Percentiles rank a stretch among this genome's conserved stretches.
Evolutionary conservation across 2,797 vertebrate species (phyloP).

Genomic region (Sebastes oblongus): DNA sequence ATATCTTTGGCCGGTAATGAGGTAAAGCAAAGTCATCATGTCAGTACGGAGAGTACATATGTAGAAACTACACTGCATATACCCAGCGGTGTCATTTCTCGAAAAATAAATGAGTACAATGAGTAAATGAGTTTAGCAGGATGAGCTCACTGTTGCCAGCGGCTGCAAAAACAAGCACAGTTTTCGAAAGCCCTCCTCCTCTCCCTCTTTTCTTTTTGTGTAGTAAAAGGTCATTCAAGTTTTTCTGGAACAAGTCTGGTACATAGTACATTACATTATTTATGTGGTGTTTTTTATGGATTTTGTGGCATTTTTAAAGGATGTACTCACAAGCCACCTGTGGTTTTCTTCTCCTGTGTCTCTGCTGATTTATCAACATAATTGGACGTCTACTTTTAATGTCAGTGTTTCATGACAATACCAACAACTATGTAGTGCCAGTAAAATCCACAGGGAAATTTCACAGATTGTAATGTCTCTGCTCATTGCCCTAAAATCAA

Average conservation of each 20-base stretch:
- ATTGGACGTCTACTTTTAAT: conserved; percentile 23
- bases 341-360: conserved; percentile 10
- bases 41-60: background rate
- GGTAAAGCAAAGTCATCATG: background rate
- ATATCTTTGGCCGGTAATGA: conserved; percentile 14
- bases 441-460: background rate
- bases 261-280: conserved; percentile 7
- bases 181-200: background rate
- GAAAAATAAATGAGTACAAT: conserved; percentile 25
- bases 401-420: conserved; percentile 4
- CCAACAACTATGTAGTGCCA: background rate
- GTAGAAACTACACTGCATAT: conserved; percentile 1
- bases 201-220: background rate
- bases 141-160: conserved; percentile 42
- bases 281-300: background rate
- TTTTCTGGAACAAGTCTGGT: conserved; percentile 24
- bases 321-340: background rate
- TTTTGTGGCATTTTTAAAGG: conserved; percentile 2
- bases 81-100: conserved; percentile 1
- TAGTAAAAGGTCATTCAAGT: conserved; percentile 33
- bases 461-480: background rate
- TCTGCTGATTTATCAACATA: conserved; percentile 19
- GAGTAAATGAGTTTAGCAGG: conserved; percentile 24
- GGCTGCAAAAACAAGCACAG: conserved; percentile 13
- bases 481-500: background rate